phyloP scores from a whole-genome alignment of 2,113 vertebrate genomes.

The Vidua chalybeata region DNA sequence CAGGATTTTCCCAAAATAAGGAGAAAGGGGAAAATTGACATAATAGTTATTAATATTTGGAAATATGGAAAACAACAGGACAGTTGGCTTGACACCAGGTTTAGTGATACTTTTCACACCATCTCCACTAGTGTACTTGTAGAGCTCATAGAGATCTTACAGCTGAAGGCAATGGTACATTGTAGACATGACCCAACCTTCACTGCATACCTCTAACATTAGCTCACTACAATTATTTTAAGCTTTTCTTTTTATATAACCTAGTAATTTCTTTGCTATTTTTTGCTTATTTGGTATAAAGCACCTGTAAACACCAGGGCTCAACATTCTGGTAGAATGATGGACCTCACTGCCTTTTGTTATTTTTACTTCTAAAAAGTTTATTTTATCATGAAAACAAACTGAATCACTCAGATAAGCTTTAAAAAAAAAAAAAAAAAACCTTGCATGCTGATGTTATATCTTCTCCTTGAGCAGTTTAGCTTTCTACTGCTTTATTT shows the following conservation, averaged over 20 bases:
- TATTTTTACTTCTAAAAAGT: slow-evolving; percentile 10
- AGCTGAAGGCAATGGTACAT: not conserved
- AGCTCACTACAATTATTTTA: slow-evolving; percentile 44
- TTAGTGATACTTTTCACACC: not conserved
- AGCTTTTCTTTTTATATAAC: slow-evolving; percentile 53
- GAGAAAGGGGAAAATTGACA: not conserved
- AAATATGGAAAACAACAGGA: not conserved
- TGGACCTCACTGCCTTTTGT: not conserved
- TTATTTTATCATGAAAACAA: not conserved
- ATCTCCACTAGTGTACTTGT: not conserved
- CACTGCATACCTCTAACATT: slow-evolving; percentile 16
- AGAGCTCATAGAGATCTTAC: not conserved
- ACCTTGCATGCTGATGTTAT: not conserved
- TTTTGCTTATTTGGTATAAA: slow-evolving; percentile 13
- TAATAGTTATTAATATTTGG: not conserved
- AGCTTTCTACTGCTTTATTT: not conserved
- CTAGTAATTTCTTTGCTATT: slow-evolving; percentile 53
- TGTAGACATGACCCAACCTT: slow-evolving; percentile 1
- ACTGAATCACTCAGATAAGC: not conserved
- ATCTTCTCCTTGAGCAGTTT: not conserved
- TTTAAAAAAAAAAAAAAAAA: not conserved
- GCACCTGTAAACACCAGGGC: slow-evolving; percentile 34
- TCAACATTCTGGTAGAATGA: not conserved
- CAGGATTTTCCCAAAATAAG: not conserved
- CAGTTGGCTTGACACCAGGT: not conserved